Evolutionary conservation across 2,888 invertebrate genomes (phyloP), one percentile per base, ranked within the genome.

Genomic region (Aromia moschata): DNA sequence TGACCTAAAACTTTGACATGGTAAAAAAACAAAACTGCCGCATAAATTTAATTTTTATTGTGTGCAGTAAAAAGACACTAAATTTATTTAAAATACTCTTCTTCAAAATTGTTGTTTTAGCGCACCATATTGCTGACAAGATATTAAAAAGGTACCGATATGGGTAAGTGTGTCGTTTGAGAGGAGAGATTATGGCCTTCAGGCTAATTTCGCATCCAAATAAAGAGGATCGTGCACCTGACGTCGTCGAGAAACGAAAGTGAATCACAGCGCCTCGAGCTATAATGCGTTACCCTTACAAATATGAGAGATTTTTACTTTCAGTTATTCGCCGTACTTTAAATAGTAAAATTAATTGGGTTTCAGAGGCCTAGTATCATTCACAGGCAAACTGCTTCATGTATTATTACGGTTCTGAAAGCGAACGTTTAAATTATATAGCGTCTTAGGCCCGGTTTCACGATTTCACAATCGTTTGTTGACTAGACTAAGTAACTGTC

Each of bases 81-180:
- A n/a, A n/a, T n/a, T n/a, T n/a, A n/a, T n/a, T n/a, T n/a, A n/a
- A n/a, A n/a, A n/a, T n/a, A n/a, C n/a, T n/a, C n/a, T n/a, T 14
- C 12, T 5, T 25, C 4, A 25, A 25, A 3, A 7, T 25, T 25
- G 25, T 25, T 25, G 7, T 25, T 25, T 25, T 25, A 25, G 7
- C 3, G 7, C 3, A 7, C 25, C 25, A 5, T 7, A 25, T 25
- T n/a, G n/a, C 25, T 25, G 25, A 25, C 3, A 7, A 30, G 31
- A 14, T 12, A 12, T 40, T 33, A 25, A 31, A 20, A 14, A 3
- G 11, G 2, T 9, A 7, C 15, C 37, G 56, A 62, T 66, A 62
- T 65, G 64, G 66, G 67, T 68, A 70, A 68, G 65, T 70, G 46
- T 65, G 68, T 57, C 70, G 57, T 56, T 52, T 47, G 47, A 53